Evolutionary conservation across 2,888 invertebrate genomes (phyloP).

Genomic region (Drosophila buzzatii): DNA sequence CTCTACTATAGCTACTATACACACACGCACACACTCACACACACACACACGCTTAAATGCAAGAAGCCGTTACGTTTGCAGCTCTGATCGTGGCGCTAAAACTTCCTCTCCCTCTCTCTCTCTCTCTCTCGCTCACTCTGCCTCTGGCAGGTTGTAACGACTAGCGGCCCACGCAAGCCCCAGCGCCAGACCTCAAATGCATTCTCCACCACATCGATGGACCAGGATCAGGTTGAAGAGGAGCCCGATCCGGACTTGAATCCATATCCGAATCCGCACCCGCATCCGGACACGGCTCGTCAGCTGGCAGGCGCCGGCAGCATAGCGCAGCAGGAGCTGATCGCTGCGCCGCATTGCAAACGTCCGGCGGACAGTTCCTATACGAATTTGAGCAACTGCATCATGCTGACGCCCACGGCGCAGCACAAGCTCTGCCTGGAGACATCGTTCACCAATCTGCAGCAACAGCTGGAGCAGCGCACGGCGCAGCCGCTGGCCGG

Average conservation of each 20-base stretch:
- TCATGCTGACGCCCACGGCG: conserved; percentile 86
- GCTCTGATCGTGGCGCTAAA: conserved; percentile 11
- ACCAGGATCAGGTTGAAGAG: conserved; percentile 35
- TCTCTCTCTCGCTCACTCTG: too few relatives aligned
- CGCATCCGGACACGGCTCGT: conserved; percentile 28
- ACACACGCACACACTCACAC: conserved; percentile 2
- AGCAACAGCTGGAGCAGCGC: conserved; percentile 82
- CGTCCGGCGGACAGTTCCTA: conserved; percentile 86
- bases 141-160: conserved; percentile 89
- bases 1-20: conserved; percentile 13
- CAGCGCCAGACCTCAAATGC: conserved; percentile 87
- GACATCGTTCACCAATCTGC: conserved; percentile 91
- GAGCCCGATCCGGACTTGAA: background rate
- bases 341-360: conserved; percentile 59
- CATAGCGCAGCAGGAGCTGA: conserved; percentile 17
- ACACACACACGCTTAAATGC: conserved; percentile 10
- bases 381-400: conserved; percentile 84
- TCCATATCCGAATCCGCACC: conserved; percentile 7
- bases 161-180: conserved; percentile 92
- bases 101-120: background rate
- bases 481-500: conserved; percentile 56
- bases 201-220: conserved; percentile 84
- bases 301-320: background rate
- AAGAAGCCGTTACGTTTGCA: background rate
- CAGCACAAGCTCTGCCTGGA: conserved; percentile 89